Evolutionary conservation across 2,797 vertebrate species (phyloP), one percentile per base, ranked within the genome.

Genomic region (Neomorphus geoffroyi): DNA sequence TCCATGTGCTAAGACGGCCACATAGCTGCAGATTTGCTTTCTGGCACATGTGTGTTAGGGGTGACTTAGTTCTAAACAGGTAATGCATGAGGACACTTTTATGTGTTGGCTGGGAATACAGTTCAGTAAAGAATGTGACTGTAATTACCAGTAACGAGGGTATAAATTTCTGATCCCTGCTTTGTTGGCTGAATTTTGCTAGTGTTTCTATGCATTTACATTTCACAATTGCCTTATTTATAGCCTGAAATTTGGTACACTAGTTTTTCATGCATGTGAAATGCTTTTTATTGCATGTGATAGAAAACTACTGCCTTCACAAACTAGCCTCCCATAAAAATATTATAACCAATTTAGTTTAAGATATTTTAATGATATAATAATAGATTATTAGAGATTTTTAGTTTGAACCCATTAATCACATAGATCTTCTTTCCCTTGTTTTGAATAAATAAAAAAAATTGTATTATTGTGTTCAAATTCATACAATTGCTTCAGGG

Each of bases 91-190:
- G 54, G 92, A 95, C 91, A 95, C 89, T 96, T 97, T 94, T 96
- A 94, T 95, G 87, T 73, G 70, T 72, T 97, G 92, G 81, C 92
- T 94, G 94, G 94, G 91, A 97, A 96, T 78, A 79, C 66, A n/a
- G 75, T 65, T 97, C 94, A 90, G 86, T 86, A 90, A 97, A 95
- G 88, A 95, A 96, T 94, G 91, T 32, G 32, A 96, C 74, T 85
- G 96, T 96, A 97, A 96, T 97, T 97, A 95, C 94, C 93, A 90
- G 88, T 96, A 97, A 96, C 51, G 86, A 97, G 93, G 93, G 93
- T 81, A 97, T 97, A 97, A 96, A 97, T 96, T 95, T 96, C 65
- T 78, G 78, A 93, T 77, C 69, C 71, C 54, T 70, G 96, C 88
- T 95, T 92, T 94, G 80, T 87, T 94, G 77, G 66, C 89, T 96